A percentile compares a stretch with the other conserved stretches of the same genome.
Conservation (phyloP, 2,888 invertebrate species). For the Saturnia japonica region DNA sequence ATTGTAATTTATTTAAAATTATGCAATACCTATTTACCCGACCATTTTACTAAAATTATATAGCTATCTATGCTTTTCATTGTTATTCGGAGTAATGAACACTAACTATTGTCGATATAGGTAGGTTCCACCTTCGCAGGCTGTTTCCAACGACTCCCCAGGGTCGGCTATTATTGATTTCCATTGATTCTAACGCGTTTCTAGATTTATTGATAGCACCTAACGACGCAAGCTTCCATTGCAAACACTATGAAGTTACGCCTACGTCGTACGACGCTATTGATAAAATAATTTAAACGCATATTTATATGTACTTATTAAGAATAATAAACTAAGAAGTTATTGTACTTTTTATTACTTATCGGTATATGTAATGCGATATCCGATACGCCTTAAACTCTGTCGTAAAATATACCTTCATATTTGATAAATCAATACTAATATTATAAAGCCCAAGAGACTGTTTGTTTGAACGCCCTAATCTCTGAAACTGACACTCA, state of each 20-base stretch:
- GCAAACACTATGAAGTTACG: slow-evolving; percentile 22
- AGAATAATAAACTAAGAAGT: neutral
- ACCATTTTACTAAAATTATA: slow-evolving; percentile 3
- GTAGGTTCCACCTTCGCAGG: slow-evolving; percentile 46
- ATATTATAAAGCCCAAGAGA: no score
- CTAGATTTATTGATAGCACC: slow-evolving; percentile 66
- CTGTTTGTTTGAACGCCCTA: no score
- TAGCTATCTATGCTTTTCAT: slow-evolving; percentile 3
- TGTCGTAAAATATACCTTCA: neutral
- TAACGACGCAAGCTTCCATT: slow-evolving; percentile 47
- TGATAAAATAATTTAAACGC: slow-evolving; percentile 12
- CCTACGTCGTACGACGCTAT: slow-evolving; percentile 6
- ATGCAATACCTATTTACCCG: neutral
- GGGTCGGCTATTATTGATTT: slow-evolving; percentile 69
- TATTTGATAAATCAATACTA: neutral
- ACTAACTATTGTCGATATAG: slow-evolving; percentile 32
- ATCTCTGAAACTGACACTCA: no score
- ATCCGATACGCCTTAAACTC: neutral
- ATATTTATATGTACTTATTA: neutral
- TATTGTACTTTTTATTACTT: neutral
- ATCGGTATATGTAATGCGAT: neutral
- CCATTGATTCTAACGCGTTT: slow-evolving; percentile 75
- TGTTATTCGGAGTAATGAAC: slow-evolving; percentile 19
- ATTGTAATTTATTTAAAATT: neutral
- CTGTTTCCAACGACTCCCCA: slow-evolving; percentile 60